Base-by-base conservation (phyloP, 2,888 invertebrate species). In the Buathra laborator region DNA sequence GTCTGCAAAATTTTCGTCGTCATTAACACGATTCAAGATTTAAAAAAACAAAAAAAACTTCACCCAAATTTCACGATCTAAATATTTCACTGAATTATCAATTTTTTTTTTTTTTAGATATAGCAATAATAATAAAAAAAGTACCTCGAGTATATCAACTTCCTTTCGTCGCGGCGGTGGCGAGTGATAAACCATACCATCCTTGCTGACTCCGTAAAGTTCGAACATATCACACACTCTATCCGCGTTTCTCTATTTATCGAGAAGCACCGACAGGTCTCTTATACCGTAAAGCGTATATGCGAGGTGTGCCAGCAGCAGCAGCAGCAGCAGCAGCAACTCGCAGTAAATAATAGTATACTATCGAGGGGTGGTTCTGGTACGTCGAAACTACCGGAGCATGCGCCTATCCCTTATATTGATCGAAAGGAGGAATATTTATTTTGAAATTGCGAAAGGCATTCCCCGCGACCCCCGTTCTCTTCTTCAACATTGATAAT, bases 141-240 rank as follows among this genome's bases (percentile, higher is more conserved):
- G 32, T 91, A 93, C 93, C 90, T 93, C 93, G 32, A 93, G 86
- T 85, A 93, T 93, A 76, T 93, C 93, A 59, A 93, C 92, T 89
- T 93, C 93, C 88, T 93, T 93, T 80, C 92, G 89, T 80, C 92
- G 89, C 3, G 92, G 92, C 14, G 91, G 92, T 53, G 93, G 91
- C 43, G 93, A 92, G 77, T 91, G 93, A 86, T 92, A 93, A 75
- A 92, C 90, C 90, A 93, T 93, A 19, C 90, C 88, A 62, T 92
- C 92, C 66, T 90, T 91, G 86, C 89, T 89, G 12, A 92, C 88
- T 19, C 92, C 93, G 74, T 93, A 93, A 19, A 93, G 89, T 70
- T 93, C 93, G 77, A 92, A 93, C 93, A 93, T 93, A 10, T 81
- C 83, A 74, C 75, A 59, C 71, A 51, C 67, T 72, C 19, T 29